Base-by-base conservation (phyloP, 2,888 invertebrate genomes). In the Megamerina dolium region DNA sequence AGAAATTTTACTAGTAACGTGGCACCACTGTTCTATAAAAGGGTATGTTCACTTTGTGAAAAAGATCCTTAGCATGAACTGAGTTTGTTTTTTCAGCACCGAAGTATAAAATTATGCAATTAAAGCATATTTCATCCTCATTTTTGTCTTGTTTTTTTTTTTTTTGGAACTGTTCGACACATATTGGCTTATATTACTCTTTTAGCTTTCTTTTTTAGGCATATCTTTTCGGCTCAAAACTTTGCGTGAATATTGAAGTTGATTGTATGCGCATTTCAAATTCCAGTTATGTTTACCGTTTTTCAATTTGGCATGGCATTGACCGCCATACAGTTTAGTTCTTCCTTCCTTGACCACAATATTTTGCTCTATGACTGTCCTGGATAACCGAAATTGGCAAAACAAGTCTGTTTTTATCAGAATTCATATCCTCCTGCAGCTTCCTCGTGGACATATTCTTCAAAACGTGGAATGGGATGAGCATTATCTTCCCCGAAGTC, bases 11-110 rank as follows among this genome's bases (percentile, higher is more conserved):
- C n/a, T n/a, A n/a, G n/a, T n/a, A n/a, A n/a, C n/a, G n/a, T n/a
- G n/a, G n/a, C 37, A 45, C 41, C 23, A 45, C 39, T 21, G 45
- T 37, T 29, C 41, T 41, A 35, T 40, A 37, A 37, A 46, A 37
- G n/a, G 46, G 36, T 38, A 46, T 36, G 19, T 38, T 27, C 16
- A 13, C 17, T 19, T 41, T 37, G n/a, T 27, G 23, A 14, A 41
- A 45, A 12, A 41, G 14, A 37, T 41, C 39, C 26, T 39, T 34
- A 23, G 33, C 26, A 16, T 34, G 33, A 23, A 41, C 44, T 44
- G 29, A 35, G 26, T 41, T 40, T 26, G 41, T 29, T 37, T 41
- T 45, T 29, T 45, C 45, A 41, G 41, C 39, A 21, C 44, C 44
- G 26, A 19, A n/a, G n/a, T n/a, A n/a, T n/a, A n/a, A n/a, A n/a